phyloP scores from a whole-genome alignment of 2,888 invertebrate genomes.

The Pachymerium ferrugineum region DNA sequence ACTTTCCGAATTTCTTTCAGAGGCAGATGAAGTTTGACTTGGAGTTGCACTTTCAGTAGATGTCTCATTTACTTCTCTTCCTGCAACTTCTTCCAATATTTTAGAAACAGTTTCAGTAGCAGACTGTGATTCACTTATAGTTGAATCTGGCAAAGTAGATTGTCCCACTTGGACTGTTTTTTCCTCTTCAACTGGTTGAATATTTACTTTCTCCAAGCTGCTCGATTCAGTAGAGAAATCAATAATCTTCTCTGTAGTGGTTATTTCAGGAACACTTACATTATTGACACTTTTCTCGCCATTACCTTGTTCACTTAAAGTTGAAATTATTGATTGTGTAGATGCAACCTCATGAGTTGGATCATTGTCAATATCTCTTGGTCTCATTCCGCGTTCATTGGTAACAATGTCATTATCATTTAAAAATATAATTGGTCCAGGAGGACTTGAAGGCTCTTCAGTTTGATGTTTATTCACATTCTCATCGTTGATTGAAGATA shows the following conservation, averaged over 20 bases:
- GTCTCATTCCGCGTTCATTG: conserved; percentile 27
- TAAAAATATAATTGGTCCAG: not conserved
- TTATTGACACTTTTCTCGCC: not conserved
- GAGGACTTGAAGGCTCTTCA: not conserved
- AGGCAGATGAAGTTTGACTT: no score
- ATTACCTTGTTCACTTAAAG: not conserved
- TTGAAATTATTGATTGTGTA: not conserved
- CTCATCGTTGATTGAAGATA: not conserved
- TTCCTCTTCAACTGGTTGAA: no score
- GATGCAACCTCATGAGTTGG: not conserved
- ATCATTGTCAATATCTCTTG: not conserved
- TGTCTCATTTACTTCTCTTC: no score
- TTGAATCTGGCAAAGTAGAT: no score
- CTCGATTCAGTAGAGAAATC: no score
- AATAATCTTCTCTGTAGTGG: not conserved
- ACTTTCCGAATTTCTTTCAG: no score
- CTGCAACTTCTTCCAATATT: no score
- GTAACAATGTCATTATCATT: not conserved
- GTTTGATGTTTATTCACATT: not conserved
- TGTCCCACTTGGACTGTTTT: no score
- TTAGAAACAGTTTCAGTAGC: no score
- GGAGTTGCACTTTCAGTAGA: no score
- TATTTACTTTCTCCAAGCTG: no score
- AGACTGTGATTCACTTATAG: no score
- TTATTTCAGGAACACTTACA: not conserved